A percentile compares a stretch with the other conserved stretches of the same genome.
These are phyloP conservation scores for Tanypteryx hageni DNA, from an alignment of 2,888 invertebrate genomes.

Conservation along the genomic window DNA sequence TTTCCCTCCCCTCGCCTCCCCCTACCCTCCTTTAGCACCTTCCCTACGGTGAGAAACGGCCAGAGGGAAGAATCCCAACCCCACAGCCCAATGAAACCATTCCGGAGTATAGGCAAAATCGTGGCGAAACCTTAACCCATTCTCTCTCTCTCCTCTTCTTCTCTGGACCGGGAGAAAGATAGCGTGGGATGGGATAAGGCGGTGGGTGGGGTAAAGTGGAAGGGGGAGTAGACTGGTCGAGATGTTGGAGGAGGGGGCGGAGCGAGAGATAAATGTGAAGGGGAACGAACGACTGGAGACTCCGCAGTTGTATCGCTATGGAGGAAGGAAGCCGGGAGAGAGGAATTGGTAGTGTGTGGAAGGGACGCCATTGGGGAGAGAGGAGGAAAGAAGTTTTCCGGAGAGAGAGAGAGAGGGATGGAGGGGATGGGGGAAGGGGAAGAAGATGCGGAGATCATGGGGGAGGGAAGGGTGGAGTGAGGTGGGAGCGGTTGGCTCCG, in stretches of 20 bases:
- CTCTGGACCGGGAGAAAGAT: neutral
- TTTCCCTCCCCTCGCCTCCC: too few species aligned
- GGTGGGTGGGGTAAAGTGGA: too few species aligned
- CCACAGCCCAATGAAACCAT: neutral
- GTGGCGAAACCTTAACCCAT: conserved; percentile 27
- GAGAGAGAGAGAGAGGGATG: conserved; percentile 4
- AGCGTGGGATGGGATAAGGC: neutral
- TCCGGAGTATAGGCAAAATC: conserved; percentile 25
- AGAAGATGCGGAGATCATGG: neutral
- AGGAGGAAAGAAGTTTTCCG: neutral
- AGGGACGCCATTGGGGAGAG: neutral
- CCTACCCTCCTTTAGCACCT: too few species aligned
- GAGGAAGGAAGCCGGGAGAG: conserved; percentile 5
- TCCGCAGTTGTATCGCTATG: conserved; percentile 1
- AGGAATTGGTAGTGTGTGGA: neutral
- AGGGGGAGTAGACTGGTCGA: too few species aligned
- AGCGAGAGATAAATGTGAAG: neutral
- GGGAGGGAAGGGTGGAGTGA: neutral
- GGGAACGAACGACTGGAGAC: neutral
- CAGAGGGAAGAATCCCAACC: neutral
- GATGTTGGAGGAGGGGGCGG: neutral
- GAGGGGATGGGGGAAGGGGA: neutral
- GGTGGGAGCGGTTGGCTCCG: too few species aligned
- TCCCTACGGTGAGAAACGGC: too few species aligned
- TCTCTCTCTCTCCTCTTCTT: neutral